Conservation (phyloP, 2,888 invertebrate species). For the Cheilosia grossa region DNA sequence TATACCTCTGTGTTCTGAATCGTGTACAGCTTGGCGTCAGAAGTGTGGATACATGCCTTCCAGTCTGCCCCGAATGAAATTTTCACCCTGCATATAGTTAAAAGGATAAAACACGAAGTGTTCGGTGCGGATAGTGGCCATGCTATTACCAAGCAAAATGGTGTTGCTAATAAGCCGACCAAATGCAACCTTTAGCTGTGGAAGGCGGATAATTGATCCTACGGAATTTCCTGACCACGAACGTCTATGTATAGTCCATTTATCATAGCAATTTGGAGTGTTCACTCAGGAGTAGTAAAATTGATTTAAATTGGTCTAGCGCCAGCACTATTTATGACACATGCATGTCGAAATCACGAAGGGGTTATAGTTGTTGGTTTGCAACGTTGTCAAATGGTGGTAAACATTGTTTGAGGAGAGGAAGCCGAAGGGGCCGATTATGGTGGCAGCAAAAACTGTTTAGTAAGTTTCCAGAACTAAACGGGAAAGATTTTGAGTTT, state of each 20-base stretch:
- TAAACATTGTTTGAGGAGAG: neutral
- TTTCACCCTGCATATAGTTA: conserved; percentile 34
- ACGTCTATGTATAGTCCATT: conserved; percentile 44
- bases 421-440: no score
- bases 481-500: no score
- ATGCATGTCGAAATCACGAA: conserved; percentile 60
- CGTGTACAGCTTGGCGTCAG: conserved; percentile 31
- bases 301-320: conserved; percentile 68
- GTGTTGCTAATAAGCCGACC: conserved; percentile 30
- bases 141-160: conserved; percentile 6
- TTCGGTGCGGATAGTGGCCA: neutral
- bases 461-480: no score
- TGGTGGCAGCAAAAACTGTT: no score
- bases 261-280: conserved; percentile 67
- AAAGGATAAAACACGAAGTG: conserved; percentile 36
- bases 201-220: conserved; percentile 62
- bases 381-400: neutral
- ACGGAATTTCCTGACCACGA: conserved; percentile 51
- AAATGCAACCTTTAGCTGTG: conserved; percentile 29
- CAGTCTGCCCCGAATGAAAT: conserved; percentile 2
- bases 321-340: conserved; percentile 59
- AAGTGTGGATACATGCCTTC: conserved; percentile 21
- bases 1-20: neutral
- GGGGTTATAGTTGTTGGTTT: neutral
- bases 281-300: conserved; percentile 64